Conservation (phyloP, 2,888 invertebrate species). For the Eueremaeus valkanovi region DNA sequence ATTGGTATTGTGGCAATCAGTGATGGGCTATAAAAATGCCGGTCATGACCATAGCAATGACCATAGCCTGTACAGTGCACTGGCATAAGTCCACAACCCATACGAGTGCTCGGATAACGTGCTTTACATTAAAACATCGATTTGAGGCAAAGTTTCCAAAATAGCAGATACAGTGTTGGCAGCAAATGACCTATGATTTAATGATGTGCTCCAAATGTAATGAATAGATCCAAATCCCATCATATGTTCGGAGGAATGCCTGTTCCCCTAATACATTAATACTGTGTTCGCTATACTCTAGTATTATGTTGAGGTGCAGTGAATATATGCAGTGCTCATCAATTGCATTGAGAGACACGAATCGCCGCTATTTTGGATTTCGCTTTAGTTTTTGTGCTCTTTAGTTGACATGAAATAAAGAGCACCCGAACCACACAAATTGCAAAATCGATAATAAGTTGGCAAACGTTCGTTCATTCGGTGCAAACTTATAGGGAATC, state of each 20-base stretch:
- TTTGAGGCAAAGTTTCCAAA: neutral
- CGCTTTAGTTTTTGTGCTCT: neutral
- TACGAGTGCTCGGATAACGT: conserved; percentile 5
- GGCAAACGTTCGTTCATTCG: neutral
- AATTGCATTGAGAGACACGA: neutral
- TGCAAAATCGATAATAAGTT: conserved; percentile 21
- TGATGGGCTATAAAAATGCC: conserved; percentile 2
- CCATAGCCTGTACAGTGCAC: too few relatives aligned
- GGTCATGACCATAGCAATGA: conserved; percentile 10
- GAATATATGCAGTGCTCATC: neutral
- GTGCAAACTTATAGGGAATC: neutral
- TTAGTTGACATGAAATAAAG: conserved; percentile 1
- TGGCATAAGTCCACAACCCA: too few relatives aligned
- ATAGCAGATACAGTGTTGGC: neutral
- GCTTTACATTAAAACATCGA: conserved; percentile 12
- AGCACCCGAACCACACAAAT: conserved; percentile 27
- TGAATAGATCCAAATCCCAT: conserved; percentile 24
- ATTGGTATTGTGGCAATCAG: too few relatives aligned
- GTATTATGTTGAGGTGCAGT: too few relatives aligned
- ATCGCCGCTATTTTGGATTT: neutral
- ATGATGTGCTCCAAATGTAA: conserved; percentile 24
- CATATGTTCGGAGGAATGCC: conserved; percentile 7
- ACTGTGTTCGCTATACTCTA: neutral
- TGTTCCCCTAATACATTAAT: neutral
- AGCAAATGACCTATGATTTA: conserved; percentile 34